Percentiles rank a stretch among this genome's conserved stretches.
Evolutionary conservation across 2,113 vertebrate species (phyloP).

Genomic region (Picathartes gymnocephalus): DNA sequence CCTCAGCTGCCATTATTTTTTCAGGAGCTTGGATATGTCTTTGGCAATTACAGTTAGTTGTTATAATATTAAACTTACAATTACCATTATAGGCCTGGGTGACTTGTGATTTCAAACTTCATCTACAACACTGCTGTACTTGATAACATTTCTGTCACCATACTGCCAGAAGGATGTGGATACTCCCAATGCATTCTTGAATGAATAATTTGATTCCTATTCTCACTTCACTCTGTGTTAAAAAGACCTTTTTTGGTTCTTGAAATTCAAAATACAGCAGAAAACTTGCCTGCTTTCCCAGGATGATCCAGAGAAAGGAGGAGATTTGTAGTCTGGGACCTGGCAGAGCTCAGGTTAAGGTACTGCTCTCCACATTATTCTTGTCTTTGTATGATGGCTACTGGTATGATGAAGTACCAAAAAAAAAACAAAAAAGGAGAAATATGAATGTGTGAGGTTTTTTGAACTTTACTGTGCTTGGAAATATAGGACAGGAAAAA

Average conservation of each 20-base stretch:
- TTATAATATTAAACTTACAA: neutral
- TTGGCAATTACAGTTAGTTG: neutral
- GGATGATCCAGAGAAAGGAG: neutral
- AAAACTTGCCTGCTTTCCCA: neutral
- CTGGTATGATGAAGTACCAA: neutral
- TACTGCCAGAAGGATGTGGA: neutral
- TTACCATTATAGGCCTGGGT: neutral
- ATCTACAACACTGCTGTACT: neutral
- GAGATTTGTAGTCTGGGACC: neutral
- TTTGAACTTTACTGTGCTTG: neutral
- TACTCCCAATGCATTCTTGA: neutral
- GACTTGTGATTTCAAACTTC: neutral
- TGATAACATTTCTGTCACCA: neutral
- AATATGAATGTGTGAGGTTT: neutral
- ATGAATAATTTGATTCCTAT: neutral
- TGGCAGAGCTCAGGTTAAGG: neutral
- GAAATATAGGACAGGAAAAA: neutral
- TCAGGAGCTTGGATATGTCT: neutral
- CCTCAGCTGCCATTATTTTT: neutral
- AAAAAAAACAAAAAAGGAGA: neutral
- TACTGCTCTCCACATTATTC: neutral
- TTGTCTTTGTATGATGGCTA: neutral
- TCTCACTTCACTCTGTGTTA: neutral
- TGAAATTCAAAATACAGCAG: neutral
- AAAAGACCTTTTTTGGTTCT: neutral